These are phyloP conservation scores for Anabacerthia variegaticeps DNA, from an alignment of 2,797 vertebrate species.

Conservation along the genomic window DNA sequence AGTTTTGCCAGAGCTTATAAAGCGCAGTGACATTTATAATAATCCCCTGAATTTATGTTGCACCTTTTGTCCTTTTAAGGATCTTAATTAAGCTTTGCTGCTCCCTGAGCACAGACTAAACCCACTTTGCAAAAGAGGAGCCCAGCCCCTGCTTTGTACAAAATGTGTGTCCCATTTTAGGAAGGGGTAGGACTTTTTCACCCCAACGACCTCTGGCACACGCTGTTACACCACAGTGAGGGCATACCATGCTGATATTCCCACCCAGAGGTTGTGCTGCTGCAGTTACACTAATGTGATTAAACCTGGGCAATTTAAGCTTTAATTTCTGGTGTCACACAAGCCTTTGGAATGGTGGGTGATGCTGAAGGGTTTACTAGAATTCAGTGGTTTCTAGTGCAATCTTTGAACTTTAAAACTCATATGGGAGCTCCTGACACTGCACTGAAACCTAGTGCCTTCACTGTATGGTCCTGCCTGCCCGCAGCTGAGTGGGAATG, in stretches of 20 bases:
- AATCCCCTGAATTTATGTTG: conserved; percentile 53
- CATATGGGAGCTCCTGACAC: rapidly evolving
- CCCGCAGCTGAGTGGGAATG: not conserved
- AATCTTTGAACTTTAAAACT: not conserved
- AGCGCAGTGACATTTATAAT: conserved; percentile 66
- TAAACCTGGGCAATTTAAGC: not conserved
- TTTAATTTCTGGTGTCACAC: not conserved
- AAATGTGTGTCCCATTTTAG: not conserved
- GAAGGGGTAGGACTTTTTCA: not conserved
- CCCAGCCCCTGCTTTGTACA: not conserved
- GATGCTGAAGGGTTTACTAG: not conserved
- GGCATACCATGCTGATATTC: rapidly evolving
- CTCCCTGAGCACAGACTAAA: conserved; percentile 26
- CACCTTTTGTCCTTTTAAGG: conserved; percentile 66
- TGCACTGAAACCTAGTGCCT: rapidly evolving
- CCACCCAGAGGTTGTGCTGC: not conserved
- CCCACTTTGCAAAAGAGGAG: not conserved
- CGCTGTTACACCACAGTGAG: rapidly evolving
- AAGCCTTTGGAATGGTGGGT: not conserved
- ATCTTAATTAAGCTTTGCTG: conserved; percentile 62
- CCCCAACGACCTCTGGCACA: rapidly evolving
- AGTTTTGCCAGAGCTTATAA: conserved; percentile 63
- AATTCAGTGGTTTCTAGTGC: not conserved
- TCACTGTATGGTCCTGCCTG: rapidly evolving
- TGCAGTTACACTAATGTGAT: not conserved